A percentile compares a stretch with the other conserved stretches of the same genome.
phyloP scores from a whole-genome alignment of 1,140 invertebrate species.

The Whitmania pigra region DNA sequence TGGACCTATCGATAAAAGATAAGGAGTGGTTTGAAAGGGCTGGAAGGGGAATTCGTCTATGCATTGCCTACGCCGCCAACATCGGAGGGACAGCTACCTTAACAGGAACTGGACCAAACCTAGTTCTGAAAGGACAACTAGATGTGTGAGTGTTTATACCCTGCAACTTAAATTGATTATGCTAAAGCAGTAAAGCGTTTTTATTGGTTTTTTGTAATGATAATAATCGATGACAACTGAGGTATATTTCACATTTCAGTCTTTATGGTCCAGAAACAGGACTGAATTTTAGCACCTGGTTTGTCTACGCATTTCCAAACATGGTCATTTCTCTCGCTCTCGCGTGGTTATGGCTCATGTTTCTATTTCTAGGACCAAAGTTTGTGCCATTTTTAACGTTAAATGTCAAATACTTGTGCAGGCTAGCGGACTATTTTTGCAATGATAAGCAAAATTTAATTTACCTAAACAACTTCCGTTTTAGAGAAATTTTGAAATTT shows the following conservation, averaged over 20 bases:
- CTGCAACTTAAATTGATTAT: background rate
- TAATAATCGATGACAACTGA: background rate
- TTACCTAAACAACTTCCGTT: background rate
- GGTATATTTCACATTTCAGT: slow-evolving; percentile 1
- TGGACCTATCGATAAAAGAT: background rate
- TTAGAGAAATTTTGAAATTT: slow-evolving; percentile 6
- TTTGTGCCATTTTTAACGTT: background rate
- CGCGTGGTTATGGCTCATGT: slow-evolving; percentile 24
- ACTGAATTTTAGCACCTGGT: slow-evolving; percentile 25
- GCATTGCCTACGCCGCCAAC: slow-evolving; percentile 61
- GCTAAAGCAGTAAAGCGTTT: background rate
- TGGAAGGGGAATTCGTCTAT: slow-evolving; percentile 39
- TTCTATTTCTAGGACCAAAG: slow-evolving; percentile 21
- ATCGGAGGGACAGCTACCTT: slow-evolving; percentile 68
- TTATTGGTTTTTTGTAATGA: background rate
- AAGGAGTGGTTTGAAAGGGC: slow-evolving; percentile 13
- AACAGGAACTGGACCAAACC: slow-evolving; percentile 71
- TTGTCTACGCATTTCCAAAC: slow-evolving; percentile 25
- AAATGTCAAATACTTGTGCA: too few relatives aligned
- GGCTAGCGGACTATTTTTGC: background rate
- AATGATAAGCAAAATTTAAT: background rate
- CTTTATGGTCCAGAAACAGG: slow-evolving; percentile 23
- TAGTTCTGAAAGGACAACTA: slow-evolving; percentile 64
- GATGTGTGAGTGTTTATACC: slow-evolving; percentile 45
- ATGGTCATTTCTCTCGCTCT: slow-evolving; percentile 20